A percentile compares a stretch with the other conserved stretches of the same genome.
Conservation (phyloP, 1,140 invertebrate genomes). For the Drosophila elegans region DNA sequence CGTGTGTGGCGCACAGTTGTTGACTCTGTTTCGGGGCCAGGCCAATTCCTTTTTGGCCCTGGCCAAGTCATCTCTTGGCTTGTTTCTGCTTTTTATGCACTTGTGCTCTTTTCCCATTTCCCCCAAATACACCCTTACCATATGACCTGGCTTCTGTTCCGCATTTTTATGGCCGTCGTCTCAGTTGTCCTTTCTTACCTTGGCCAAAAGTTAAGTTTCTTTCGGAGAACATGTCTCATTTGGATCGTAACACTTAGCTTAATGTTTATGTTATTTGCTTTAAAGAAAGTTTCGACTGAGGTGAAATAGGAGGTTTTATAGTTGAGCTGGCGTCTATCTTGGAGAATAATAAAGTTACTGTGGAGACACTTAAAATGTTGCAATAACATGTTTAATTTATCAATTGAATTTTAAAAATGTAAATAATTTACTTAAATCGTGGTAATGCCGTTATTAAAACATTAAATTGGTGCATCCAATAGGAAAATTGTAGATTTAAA, state of each 20-base stretch:
- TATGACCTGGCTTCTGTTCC: conserved; percentile 66
- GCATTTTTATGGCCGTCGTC: conserved; percentile 71
- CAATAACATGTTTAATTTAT: too few relatives aligned
- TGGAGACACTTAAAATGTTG: not conserved
- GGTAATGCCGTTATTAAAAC: too few relatives aligned
- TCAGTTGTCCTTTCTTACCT: conserved; percentile 17
- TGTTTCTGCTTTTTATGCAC: conserved; percentile 68
- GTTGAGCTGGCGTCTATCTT: not conserved
- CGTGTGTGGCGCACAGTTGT: conserved; percentile 67
- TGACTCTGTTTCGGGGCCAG: conserved; percentile 70
- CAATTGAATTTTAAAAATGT: too few relatives aligned
- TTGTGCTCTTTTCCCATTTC: conserved; percentile 27
- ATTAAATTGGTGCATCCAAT: too few relatives aligned
- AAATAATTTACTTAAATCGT: too few relatives aligned
- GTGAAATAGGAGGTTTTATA: conserved; percentile 43
- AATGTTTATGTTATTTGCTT: conserved; percentile 58
- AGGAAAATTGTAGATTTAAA: too few relatives aligned
- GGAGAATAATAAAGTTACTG: not conserved
- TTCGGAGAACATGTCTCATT: conserved; percentile 59
- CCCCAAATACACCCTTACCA: conserved; percentile 21
- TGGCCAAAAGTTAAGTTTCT: conserved; percentile 24
- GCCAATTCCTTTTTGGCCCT: conserved; percentile 67
- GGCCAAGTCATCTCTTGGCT: conserved; percentile 65
- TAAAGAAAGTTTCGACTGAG: conserved; percentile 5
- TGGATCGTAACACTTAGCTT: conserved; percentile 76